Base-by-base conservation (phyloP, 2,797 vertebrate species). In the Sphaeramia orbicularis region DNA sequence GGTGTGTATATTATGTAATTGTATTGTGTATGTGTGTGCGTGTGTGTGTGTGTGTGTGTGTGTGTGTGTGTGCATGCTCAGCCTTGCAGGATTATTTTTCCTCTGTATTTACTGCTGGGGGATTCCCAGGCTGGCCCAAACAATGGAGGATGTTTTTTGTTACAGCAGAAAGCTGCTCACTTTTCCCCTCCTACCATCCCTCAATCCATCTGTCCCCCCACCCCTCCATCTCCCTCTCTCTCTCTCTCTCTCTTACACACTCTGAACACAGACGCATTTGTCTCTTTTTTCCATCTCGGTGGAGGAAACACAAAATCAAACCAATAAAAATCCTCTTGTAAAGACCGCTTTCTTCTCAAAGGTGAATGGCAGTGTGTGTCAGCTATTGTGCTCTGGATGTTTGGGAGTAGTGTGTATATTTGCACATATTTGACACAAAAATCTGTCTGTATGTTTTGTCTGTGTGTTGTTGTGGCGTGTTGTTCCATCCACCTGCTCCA, bases 101-200 rank as follows among this genome's bases (percentile, higher is more conserved):
- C 15, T 69, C 45, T 80, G 54, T 72, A 47, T 86, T 77, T 78
- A 53, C 80, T 80, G 67, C 61, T 14, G 63, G 75, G 75, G 80
- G 74, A 90, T 84, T 88, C 86, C 88, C 80, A 74, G 78, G 59
- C 76, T 69, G 67, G 58, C 47, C 72, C 72, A 79, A 44, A 77
- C 84, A 80, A 86, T 74, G 9, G 59, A 67, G 65, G 57, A 79
- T 70, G 71, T 74, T 78, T 64, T 68, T 66, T 85, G 72, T 73
- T 80, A 74, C n/a, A 4, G 70, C 76, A 76, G 36, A 78, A 83
- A 81, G 62, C 80, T 68, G 65, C 71, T 76, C 60, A 69, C 59
- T 79, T 78, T 42, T 6, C 57, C 41, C 47, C 65, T 74, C 67
- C 50, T 36, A 53, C 69, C 15, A 19, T 74, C 65, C 65, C 71